A percentile compares a stretch with the other conserved stretches of the same genome.
Evolutionary conservation across 2,113 vertebrate species (phyloP).

Genomic region (Caloenas nicobarica): DNA sequence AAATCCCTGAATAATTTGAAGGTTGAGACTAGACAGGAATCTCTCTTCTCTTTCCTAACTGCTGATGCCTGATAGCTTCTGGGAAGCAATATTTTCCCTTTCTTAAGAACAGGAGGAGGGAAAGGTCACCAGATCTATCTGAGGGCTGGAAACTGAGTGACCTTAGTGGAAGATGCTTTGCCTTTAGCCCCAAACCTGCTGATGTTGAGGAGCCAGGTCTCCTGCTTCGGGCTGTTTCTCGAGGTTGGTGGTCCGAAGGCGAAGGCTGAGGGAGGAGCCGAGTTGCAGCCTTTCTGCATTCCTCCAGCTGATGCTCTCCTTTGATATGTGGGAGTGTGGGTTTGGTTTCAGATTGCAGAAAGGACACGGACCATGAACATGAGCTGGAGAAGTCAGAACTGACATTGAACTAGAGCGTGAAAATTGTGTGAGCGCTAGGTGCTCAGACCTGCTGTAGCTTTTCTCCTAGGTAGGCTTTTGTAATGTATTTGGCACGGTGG

Average conservation of each 20-base stretch:
- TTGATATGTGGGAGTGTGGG: background rate
- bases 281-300: background rate
- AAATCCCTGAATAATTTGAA: background rate
- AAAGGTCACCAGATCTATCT: background rate
- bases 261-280: background rate
- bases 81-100: background rate
- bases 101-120: background rate
- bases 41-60: background rate
- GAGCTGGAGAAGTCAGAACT: background rate
- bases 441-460: background rate
- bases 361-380: background rate
- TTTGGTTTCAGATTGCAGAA: background rate
- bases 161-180: background rate
- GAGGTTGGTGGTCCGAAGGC: slow-evolving; percentile 33
- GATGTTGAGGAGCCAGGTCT: background rate
- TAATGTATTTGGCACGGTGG: background rate
- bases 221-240: background rate
- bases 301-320: background rate
- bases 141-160: background rate
- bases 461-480: background rate
- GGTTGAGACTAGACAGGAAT: background rate
- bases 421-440: background rate
- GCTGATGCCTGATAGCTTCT: background rate
- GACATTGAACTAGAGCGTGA: background rate
- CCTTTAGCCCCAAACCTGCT: background rate